These are phyloP conservation scores for Cebus imitator DNA, from an alignment of 2,113 vertebrate genomes.

Conservation along the genomic window DNA sequence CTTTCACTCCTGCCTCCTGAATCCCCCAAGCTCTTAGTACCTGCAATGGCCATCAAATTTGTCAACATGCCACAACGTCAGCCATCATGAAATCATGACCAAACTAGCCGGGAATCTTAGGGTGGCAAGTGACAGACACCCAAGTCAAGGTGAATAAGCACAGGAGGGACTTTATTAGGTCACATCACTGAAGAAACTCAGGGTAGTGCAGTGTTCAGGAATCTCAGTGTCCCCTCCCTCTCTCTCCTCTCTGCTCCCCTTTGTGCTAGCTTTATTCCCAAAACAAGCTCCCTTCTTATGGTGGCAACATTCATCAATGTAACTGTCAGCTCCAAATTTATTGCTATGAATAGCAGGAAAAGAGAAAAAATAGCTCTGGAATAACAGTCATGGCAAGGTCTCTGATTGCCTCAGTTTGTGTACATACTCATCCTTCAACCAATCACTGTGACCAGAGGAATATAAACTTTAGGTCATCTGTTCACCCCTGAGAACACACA, in stretches of 20 bases:
- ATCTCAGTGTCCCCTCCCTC: not conserved
- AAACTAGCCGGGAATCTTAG: not conserved
- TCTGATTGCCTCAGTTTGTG: not conserved
- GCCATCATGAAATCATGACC: not conserved
- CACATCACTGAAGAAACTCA: not conserved
- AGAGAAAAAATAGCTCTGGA: not conserved
- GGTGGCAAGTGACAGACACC: not conserved
- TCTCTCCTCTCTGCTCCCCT: not conserved
- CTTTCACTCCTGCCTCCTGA: not conserved
- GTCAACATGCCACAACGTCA: not conserved
- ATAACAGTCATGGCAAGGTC: not conserved
- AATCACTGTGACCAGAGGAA: not conserved
- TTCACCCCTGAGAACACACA: not conserved
- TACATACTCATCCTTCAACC: not conserved
- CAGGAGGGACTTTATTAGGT: not conserved
- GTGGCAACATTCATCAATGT: not conserved
- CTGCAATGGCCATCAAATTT: not conserved
- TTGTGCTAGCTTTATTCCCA: not conserved
- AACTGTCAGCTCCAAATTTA: not conserved
- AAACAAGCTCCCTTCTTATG: not conserved
- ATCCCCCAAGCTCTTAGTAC: not conserved
- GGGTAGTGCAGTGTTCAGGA: not conserved
- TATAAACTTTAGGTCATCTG: not conserved
- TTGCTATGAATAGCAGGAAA: not conserved
- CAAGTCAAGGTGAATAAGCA: not conserved